These are phyloP conservation scores for Rattus rattus DNA, from an alignment of 2,113 vertebrate genomes.

Conservation along the genomic window DNA sequence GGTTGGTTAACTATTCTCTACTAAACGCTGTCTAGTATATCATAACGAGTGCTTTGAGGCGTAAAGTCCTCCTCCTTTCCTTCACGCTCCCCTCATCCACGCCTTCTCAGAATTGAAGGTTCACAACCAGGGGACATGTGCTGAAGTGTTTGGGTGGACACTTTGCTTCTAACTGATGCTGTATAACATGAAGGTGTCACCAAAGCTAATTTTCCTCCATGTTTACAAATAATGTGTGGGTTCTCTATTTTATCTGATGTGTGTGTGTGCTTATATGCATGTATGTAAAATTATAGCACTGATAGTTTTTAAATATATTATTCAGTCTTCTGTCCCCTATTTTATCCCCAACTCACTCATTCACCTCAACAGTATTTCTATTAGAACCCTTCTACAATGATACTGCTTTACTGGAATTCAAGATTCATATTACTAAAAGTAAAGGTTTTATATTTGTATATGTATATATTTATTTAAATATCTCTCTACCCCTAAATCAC, in stretches of 20 bases:
- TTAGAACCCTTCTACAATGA: background rate
- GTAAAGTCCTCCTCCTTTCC: background rate
- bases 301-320: background rate
- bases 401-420: background rate
- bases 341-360: background rate
- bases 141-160: background rate
- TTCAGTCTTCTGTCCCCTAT: background rate
- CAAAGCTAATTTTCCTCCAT: background rate
- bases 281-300: background rate
- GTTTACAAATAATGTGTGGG: background rate
- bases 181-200: background rate
- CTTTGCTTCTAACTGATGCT: background rate
- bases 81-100: background rate
- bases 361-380: background rate
- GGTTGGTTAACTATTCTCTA: background rate
- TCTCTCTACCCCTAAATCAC: background rate
- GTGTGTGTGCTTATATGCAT: background rate
- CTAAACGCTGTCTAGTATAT: background rate
- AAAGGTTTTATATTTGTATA: background rate
- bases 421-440: background rate
- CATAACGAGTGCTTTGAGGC: background rate
- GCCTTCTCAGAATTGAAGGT: background rate
- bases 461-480: background rate
- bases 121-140: background rate
- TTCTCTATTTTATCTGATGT: background rate